Evolutionary conservation across 2,113 vertebrate species (phyloP).

Genomic region (Saimiri boliviensis): DNA sequence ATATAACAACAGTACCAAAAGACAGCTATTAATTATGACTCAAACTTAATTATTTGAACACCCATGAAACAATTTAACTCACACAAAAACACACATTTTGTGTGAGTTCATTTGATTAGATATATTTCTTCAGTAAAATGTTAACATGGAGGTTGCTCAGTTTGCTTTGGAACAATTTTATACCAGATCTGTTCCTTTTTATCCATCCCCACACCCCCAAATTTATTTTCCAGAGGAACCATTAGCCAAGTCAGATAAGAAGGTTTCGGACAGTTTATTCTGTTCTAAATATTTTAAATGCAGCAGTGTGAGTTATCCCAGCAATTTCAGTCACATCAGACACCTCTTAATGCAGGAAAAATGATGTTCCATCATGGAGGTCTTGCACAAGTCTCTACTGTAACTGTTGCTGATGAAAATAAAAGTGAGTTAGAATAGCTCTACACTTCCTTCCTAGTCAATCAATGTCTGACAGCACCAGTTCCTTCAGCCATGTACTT

Average conservation of each 20-base stretch:
- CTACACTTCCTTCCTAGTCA: constrained; percentile 74
- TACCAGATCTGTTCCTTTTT: constrained; percentile 61
- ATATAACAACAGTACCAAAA: constrained; percentile 52
- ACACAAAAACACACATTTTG: constrained; percentile 54
- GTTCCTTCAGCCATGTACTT: constrained; percentile 77
- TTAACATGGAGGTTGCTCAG: constrained; percentile 48
- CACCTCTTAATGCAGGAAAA: constrained; percentile 62
- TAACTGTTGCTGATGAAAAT: constrained; percentile 76
- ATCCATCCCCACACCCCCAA: background rate
- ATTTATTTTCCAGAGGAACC: constrained; percentile 67
- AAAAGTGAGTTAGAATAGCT: constrained; percentile 74
- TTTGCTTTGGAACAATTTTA: constrained; percentile 76
- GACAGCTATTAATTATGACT: constrained; percentile 39
- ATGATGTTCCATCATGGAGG: constrained; percentile 68
- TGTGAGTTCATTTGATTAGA: constrained; percentile 59
- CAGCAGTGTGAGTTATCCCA: constrained; percentile 62
- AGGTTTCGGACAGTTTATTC: constrained; percentile 70
- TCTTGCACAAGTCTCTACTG: constrained; percentile 67
- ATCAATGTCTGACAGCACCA: constrained; percentile 67
- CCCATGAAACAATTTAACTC: constrained; percentile 37
- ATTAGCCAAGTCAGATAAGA: constrained; percentile 67
- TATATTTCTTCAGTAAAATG: constrained; percentile 62
- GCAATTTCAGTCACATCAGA: constrained; percentile 76
- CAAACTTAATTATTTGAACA: constrained; percentile 62
- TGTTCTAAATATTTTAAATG: constrained; percentile 78